Conservation (phyloP, 2,888 invertebrate species). For the Drosophila leonis region DNA sequence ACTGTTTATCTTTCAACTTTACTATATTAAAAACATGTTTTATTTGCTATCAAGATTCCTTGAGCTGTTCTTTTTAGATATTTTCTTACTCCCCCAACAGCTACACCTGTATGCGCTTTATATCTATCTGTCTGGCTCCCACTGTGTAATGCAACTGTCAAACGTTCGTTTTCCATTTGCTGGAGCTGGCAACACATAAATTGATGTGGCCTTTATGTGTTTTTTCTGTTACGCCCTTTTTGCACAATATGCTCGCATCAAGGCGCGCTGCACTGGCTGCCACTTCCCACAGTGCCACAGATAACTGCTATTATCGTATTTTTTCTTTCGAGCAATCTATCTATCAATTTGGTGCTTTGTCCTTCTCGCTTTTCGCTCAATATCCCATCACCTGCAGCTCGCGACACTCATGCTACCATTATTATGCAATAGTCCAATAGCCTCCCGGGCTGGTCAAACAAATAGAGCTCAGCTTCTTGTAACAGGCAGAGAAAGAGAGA, state of each 20-base stretch:
- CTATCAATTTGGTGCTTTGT: constrained; percentile 38
- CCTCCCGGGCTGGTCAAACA: constrained; percentile 17
- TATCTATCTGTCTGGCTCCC: neutral
- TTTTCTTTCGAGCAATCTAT: constrained; percentile 41
- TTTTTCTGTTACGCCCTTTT: constrained; percentile 6
- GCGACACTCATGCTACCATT: constrained; percentile 27
- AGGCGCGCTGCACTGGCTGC: neutral
- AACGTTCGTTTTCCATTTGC: neutral
- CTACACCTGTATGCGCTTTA: neutral
- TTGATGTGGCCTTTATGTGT: constrained; percentile 13
- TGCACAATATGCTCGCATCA: constrained; percentile 8
- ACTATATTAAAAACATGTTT: neutral
- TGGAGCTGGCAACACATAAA: constrained; percentile 14
- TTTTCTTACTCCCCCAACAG: neutral
- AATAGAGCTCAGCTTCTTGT: constrained; percentile 18
- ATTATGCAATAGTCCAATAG: constrained; percentile 30
- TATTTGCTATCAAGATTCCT: neutral
- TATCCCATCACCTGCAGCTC: constrained; percentile 41
- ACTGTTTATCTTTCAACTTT: neutral
- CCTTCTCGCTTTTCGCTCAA: constrained; percentile 11
- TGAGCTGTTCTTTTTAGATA: neutral
- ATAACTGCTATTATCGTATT: constrained; percentile 58
- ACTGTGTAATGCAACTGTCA: constrained; percentile 6
- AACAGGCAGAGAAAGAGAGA: constrained; percentile 5
- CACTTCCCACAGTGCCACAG: constrained; percentile 23